A percentile compares a stretch with the other conserved stretches of the same genome.
Conservation (phyloP, 2,113 vertebrate species). For the Gracilinanus agilis region DNA sequence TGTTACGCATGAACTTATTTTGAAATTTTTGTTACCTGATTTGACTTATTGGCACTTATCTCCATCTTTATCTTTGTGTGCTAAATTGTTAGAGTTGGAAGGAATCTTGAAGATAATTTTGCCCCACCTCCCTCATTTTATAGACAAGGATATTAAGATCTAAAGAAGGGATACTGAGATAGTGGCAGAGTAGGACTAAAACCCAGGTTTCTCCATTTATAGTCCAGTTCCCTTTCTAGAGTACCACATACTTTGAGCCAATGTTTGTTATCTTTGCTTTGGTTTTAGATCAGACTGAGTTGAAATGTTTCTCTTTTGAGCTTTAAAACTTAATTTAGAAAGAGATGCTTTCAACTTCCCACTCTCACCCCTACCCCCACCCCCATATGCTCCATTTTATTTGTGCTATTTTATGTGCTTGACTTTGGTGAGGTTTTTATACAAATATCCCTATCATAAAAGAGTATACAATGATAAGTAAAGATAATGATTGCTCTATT, state of each 20-base stretch:
- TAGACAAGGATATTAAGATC: background rate
- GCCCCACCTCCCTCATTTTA: background rate
- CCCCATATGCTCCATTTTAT: background rate
- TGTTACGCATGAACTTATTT: background rate
- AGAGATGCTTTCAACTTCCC: constrained; percentile 14
- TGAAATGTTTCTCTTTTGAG: too few species aligned
- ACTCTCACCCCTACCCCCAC: too few species aligned
- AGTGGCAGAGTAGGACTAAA: too few species aligned
- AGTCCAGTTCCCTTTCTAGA: too few species aligned
- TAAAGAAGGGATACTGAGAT: too few species aligned
- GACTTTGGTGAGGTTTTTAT: constrained; percentile 38
- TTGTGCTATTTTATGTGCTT: constrained; percentile 49
- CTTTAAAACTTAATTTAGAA: constrained; percentile 37
- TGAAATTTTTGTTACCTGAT: background rate
- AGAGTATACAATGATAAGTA: background rate
- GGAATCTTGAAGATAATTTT: background rate
- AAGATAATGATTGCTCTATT: background rate
- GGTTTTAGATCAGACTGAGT: too few species aligned
- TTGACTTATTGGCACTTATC: background rate
- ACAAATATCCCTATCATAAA: constrained; percentile 32
- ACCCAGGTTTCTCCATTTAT: too few species aligned
- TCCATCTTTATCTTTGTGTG: background rate
- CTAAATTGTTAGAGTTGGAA: background rate
- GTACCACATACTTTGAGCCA: too few species aligned
- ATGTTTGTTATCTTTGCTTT: too few species aligned